Conservation (phyloP, 2,888 invertebrate species). For the Eulithis prunata region DNA sequence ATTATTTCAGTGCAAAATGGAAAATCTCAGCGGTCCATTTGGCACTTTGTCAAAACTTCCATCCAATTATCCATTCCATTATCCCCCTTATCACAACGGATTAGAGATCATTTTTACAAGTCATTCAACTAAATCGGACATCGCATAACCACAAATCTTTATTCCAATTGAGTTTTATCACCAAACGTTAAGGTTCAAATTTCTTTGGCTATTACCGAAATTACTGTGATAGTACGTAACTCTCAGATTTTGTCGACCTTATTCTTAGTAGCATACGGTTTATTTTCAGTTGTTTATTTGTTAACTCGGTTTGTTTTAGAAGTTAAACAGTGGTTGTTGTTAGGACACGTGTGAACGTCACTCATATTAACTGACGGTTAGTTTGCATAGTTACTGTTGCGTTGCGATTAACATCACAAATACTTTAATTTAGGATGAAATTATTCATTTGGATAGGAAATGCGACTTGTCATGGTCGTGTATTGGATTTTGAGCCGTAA, state of each 20-base stretch:
- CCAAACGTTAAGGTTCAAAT: constrained; percentile 36
- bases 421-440: constrained; percentile 10
- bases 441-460: constrained; percentile 17
- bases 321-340: constrained; percentile 25
- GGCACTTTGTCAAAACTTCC: constrained; percentile 42
- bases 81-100: constrained; percentile 25
- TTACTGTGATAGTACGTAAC: constrained; percentile 10
- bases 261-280: background rate
- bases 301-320: constrained; percentile 6
- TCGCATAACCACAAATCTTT: constrained; percentile 38
- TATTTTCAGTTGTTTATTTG: background rate
- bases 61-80: constrained; percentile 24
- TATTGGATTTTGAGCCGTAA: background rate
- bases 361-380: constrained; percentile 27
- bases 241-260: background rate
- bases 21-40: constrained; percentile 40
- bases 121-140: constrained; percentile 29
- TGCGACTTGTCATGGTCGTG: background rate
- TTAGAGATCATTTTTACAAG: constrained; percentile 26
- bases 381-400: constrained; percentile 16
- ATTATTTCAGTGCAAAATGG: constrained; percentile 40
- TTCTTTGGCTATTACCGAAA: constrained; percentile 34
- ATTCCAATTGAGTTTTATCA: constrained; percentile 36
- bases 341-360: constrained; percentile 23
- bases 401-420: constrained; percentile 21